Base-by-base conservation (phyloP, 2,888 invertebrate genomes). In the Allygus modestus region DNA sequence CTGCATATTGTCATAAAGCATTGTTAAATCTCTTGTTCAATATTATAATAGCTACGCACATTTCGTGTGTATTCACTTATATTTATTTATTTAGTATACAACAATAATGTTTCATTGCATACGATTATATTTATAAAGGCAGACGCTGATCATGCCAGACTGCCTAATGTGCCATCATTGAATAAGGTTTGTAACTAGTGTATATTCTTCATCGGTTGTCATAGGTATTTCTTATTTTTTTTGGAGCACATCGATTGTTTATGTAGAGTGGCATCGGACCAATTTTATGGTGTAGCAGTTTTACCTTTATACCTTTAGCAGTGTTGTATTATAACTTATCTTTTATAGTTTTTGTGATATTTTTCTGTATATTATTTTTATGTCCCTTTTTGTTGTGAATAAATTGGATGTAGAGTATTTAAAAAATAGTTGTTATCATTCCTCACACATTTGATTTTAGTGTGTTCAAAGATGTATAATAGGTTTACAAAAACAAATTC, bases 391-490 rank as follows among this genome's bases (percentile, higher is more conserved):
- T 46, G 83, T 83, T 83, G 73, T 83, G 83, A 83, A 83, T 83
- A 83, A 83, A 83, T 83, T 83, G 83, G 83, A 46, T 83, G 83
- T 83, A 83, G 83, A 65, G 71, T 82, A 73, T 81, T 61, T 81
- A 26, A 41, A 41, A 17, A 46, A 1, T 46, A 17, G 12, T 46
- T 46, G 1, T 46, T 12, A 9, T 37, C 9, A 7, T 9, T 9
- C 37, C 37, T 37, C 4, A 37, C 9, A 9, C 37, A 4, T 37
- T 37, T 37, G n/a, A n/a, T n/a, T n/a, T n/a, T n/a, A n/a, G n/a
- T n/a, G n/a, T n/a, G n/a, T n/a, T n/a, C n/a, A n/a, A n/a, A n/a
- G n/a, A n/a, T n/a, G n/a, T n/a, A n/a, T n/a, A n/a, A n/a, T n/a
- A n/a, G n/a, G n/a, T n/a, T n/a, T n/a, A n/a, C n/a, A n/a, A n/a